Percentiles rank a stretch among this genome's conserved stretches.
Evolutionary conservation across 1,140 invertebrate genomes (phyloP).

Genomic region (Drosophila pseudoobscura): DNA sequence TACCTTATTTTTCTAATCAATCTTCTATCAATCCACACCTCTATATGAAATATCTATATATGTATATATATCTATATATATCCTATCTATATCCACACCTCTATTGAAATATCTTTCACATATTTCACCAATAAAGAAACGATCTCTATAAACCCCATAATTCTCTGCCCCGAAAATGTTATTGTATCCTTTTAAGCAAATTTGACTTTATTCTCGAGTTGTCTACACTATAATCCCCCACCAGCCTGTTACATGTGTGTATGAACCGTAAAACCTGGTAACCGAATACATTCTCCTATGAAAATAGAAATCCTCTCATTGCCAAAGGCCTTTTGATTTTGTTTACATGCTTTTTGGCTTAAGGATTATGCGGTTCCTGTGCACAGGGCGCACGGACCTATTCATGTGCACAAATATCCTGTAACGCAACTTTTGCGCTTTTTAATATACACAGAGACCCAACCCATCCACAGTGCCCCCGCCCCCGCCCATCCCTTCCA

Average conservation of each 20-base stretch:
- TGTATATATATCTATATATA: too few species aligned
- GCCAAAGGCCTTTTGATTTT: constrained; percentile 50
- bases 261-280: constrained; percentile 4
- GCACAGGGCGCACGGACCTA: constrained; percentile 40
- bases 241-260: too few species aligned
- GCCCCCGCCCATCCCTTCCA: not conserved
- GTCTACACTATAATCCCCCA: not conserved
- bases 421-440: constrained; percentile 67
- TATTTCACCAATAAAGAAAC: too few species aligned
- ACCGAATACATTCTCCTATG: not conserved
- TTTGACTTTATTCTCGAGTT: too few species aligned
- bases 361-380: constrained; percentile 54
- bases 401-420: constrained; percentile 60
- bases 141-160: too few species aligned
- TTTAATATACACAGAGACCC: constrained; percentile 57
- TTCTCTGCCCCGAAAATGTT: not conserved
- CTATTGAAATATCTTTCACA: too few species aligned
- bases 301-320: constrained; percentile 21
- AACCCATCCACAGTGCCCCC: constrained; percentile 1
- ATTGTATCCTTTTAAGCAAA: not conserved
- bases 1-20: not conserved
- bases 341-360: constrained; percentile 55
- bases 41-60: too few species aligned
- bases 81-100: too few species aligned
- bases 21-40: too few species aligned